Percentiles rank a stretch among this genome's conserved stretches.
These are phyloP conservation scores for Crenichthys baileyi DNA, from an alignment of 2,797 vertebrate species.

Conservation along the genomic window DNA sequence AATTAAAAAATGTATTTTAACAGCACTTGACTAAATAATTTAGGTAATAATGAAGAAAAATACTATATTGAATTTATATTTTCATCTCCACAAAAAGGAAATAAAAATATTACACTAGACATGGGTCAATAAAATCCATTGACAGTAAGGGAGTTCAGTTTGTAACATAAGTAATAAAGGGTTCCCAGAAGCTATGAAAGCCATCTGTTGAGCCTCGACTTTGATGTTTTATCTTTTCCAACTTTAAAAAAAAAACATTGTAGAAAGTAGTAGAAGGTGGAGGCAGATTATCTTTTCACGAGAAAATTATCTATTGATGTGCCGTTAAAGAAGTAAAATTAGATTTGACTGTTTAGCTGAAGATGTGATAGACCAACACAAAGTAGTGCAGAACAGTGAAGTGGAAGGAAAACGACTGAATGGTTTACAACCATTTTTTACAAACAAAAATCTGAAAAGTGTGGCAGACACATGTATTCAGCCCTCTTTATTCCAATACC, in stretches of 20 bases:
- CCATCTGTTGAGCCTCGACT: background rate
- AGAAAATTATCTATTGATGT: background rate
- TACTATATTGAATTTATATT: too few species aligned
- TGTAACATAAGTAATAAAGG: background rate
- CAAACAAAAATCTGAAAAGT: too few species aligned
- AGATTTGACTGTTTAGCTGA: background rate
- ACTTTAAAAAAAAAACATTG: too few species aligned
- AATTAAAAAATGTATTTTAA: background rate
- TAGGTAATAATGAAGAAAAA: background rate
- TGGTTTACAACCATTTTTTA: too few species aligned
- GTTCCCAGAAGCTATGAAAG: background rate
- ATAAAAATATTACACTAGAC: background rate
- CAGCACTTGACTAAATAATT: background rate
- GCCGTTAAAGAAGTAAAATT: too few species aligned
- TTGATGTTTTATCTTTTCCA: too few species aligned
- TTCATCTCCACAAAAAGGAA: background rate
- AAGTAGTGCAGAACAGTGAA: background rate
- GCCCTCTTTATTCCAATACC: too few species aligned
- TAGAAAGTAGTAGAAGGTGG: too few species aligned
- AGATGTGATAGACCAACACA: background rate
- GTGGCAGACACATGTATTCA: too few species aligned
- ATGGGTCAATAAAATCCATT: background rate
- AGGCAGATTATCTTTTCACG: too few species aligned
- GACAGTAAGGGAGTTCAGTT: background rate
- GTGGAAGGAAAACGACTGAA: too few species aligned